Evolutionary conservation across 2,113 vertebrate genomes (phyloP), one percentile per base, ranked within the genome.

Genomic region (Trinectes maculatus): DNA sequence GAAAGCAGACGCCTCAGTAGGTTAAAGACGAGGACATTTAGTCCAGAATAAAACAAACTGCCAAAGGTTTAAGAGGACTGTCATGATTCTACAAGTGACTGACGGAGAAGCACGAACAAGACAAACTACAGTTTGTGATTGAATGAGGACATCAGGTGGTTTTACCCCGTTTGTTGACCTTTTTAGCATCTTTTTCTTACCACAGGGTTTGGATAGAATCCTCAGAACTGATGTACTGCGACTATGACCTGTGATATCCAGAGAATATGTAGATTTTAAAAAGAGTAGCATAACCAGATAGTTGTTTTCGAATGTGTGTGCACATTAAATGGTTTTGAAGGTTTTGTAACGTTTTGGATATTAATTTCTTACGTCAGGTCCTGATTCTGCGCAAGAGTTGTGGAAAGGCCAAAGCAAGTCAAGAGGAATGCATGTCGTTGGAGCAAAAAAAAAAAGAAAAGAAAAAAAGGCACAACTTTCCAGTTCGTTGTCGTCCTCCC

Each of bases 221-320:
- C 65, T 54, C 57, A 71, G 62, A 62, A 78, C 54, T 51, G 51
- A 80, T 37, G 52, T 43, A 53, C 74, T 46, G 71, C 16, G 34
- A 21, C 43, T 36, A n/a, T 9, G 48, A 71, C 28, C 47, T 60
- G 57, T 60, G 43, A 61, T 55, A 49, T 42, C 24, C 66, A 26
- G 88, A 89, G 78, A 77, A 87, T 74, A 84, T 89, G 85, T 92
- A 93, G 91, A 92, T 77, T 85, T 88, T 85, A 91, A 90, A 57
- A 92, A 86, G 86, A 60, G 59, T 34, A 59, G 62, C 90, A 89
- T 90, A 91, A 91, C 48, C 77, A 86, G 71, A 63, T 91, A 92
- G 79, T 80, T 79, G 86, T 91, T 55, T 12, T 46, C 5, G 90
- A 93, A 92, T 94, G 93, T 95, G 93, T 95, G 95, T 89, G 91